phyloP scores from a whole-genome alignment of 1,140 invertebrate genomes.

The Psilanteris sp. region DNA sequence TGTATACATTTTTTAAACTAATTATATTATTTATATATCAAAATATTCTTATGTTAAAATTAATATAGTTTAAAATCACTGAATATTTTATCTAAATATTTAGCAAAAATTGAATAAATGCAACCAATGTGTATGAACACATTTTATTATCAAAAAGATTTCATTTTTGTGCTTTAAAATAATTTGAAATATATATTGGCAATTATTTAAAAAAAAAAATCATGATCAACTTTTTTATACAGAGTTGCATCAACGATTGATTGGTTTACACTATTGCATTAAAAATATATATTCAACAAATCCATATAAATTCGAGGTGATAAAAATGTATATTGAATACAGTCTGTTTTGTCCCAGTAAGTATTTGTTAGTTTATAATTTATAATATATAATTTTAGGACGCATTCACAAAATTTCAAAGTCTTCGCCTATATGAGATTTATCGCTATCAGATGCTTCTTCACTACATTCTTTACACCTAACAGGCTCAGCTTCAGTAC shows the following conservation, averaged over 20 bases:
- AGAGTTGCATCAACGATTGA: slow-evolving; percentile 1
- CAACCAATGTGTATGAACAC: slow-evolving; percentile 15
- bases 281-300: too few relatives aligned
- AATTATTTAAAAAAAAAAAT: too few relatives aligned
- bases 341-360: slow-evolving; percentile 31
- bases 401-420: slow-evolving; percentile 84
- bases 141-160: slow-evolving; percentile 6
- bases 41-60: too few relatives aligned
- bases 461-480: slow-evolving; percentile 74
- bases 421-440: slow-evolving; percentile 88
- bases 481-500: slow-evolving; percentile 49
- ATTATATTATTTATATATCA: too few relatives aligned
- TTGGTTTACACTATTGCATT: slow-evolving; percentile 3
- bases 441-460: slow-evolving; percentile 79
- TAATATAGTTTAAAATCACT: too few relatives aligned
- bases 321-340: slow-evolving; percentile 47
- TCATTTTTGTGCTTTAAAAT: slow-evolving; percentile 30
- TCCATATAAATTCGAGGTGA: slow-evolving; percentile 37
- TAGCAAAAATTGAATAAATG: slow-evolving; percentile 10
- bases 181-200: too few relatives aligned
- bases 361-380: slow-evolving; percentile 17
- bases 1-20: too few relatives aligned
- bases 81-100: slow-evolving; percentile 1
- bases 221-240: too few relatives aligned
- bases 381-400: slow-evolving; percentile 12